Evolutionary conservation across 37 sponge, comb jelly and placozoan species (phyloP), one percentile per base, ranked within the genome.

Genomic region (Haliclona indistincta): DNA sequence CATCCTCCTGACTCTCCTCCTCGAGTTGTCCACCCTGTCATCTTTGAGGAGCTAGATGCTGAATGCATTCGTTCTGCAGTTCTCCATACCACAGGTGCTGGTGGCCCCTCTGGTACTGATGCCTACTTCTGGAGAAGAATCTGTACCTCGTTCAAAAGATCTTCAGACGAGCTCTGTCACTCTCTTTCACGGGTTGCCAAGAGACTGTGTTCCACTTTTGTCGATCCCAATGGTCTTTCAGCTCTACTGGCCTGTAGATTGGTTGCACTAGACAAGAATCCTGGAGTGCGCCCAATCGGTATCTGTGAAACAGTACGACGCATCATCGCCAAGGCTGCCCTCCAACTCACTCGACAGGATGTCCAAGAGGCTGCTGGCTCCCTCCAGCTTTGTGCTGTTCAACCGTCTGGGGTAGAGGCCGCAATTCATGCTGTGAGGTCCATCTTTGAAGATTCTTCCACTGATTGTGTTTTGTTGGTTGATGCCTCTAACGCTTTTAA

Each of bases 211-310:
- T 71, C 53, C 11, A 35, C 29, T 19, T 60, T 43, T 56, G 41
- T 71, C 20, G 81, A 81, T 38, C 73, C 81, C 7, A 54, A 2
- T 40, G 25, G n/a, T n/a, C 33, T 78, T 20, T 49, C 78, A 37
- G 58, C 78, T 13, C 43, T 78, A 22, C 30, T 78, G 55, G 82
- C 82, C 41, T 81, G 82, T 35, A 35, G 82, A 8, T 33, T 81
- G 36, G 42, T 81, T 38, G 44, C 74, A 17, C 54, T 80, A 1
- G 64, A 80, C 64, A 80, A 80, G 43, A 38, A 29, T 68, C 70
- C 70, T 32, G 79, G 79, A 10, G 81, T 80, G 45, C 70, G 77
- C 23, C 80, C 70, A 20, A 80, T 80, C 35, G 81, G 81, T 62
- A 52, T 81, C 29, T 64, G 82, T 2, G 82, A 81, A 38, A 34